Evolutionary conservation across 2,888 invertebrate species (phyloP).

Genomic region (Parascotia fuliginaria): DNA sequence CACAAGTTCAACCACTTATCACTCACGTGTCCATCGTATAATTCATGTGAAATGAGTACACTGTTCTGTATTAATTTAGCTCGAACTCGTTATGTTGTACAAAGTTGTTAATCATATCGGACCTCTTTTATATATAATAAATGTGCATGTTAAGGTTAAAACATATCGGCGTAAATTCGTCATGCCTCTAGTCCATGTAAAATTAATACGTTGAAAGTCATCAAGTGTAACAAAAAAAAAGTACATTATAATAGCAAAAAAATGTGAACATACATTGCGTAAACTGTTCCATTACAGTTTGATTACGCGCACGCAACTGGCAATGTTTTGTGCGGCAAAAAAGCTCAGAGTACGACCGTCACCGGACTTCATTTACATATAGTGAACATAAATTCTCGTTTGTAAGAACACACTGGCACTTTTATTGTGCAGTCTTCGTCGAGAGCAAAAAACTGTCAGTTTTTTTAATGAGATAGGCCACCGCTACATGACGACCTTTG

Average conservation of each 20-base stretch:
- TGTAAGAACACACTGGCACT: conserved; percentile 83
- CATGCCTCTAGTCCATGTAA: conserved; percentile 15
- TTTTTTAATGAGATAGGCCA: conserved; percentile 68
- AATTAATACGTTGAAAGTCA: conserved; percentile 36
- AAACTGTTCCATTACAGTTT: conserved; percentile 53
- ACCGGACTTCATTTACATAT: conserved; percentile 79
- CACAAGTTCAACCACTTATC: no score
- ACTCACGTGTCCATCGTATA: no score
- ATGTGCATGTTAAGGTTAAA: no score
- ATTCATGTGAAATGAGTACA: no score
- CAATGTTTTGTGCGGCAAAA: conserved; percentile 57
- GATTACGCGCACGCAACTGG: conserved; percentile 51
- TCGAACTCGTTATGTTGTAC: no score
- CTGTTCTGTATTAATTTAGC: no score
- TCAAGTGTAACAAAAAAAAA: conserved; percentile 20
- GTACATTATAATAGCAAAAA: conserved; percentile 26
- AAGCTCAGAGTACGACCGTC: conserved; percentile 60
- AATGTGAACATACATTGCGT: conserved; percentile 52
- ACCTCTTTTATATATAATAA: no score
- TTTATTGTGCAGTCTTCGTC: conserved; percentile 81
- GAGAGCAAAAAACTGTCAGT: conserved; percentile 71
- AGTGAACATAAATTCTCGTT: conserved; percentile 83
- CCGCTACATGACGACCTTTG: conserved; percentile 68
- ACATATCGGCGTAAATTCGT: no score
- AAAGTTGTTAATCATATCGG: no score